Percentiles rank a stretch among this genome's conserved stretches.
Evolutionary conservation across 2,797 vertebrate species (phyloP).

Genomic region (Percopsis omiscomaycus): DNA sequence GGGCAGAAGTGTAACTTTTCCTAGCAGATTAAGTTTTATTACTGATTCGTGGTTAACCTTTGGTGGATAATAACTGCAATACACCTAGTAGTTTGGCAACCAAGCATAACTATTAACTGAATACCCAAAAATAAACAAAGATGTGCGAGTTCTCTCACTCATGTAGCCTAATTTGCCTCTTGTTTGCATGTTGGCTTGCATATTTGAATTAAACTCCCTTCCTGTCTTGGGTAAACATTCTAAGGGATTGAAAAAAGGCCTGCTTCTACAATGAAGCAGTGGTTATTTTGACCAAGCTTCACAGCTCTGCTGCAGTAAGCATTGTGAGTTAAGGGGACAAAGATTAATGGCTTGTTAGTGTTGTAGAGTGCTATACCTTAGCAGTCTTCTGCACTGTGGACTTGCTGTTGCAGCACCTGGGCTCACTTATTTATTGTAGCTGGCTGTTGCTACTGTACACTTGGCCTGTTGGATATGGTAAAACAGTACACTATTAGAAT

Average conservation of each 20-base stretch:
- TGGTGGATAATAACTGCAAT: not conserved
- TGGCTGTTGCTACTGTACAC: constrained; percentile 24
- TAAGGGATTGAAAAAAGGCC: constrained; percentile 8
- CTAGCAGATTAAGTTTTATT: not conserved
- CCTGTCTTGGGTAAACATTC: constrained; percentile 13
- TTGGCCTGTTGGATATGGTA: constrained; percentile 25
- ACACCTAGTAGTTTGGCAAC: not conserved
- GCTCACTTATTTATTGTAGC: constrained; percentile 18
- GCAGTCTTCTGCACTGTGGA: constrained; percentile 23
- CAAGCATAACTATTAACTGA: not conserved
- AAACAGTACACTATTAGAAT: constrained; percentile 18
- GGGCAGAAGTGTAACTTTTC: not conserved
- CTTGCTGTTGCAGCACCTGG: constrained; percentile 49
- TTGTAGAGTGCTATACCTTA: constrained; percentile 22
- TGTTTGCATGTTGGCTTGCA: constrained; percentile 26
- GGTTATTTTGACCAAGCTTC: constrained; percentile 30
- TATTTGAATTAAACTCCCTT: constrained; percentile 12
- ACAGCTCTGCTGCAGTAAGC: constrained; percentile 46
- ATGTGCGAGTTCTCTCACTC: not conserved
- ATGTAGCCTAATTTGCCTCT: not conserved
- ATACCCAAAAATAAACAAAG: not conserved
- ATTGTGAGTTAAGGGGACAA: constrained; percentile 53
- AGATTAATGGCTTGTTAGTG: constrained; percentile 53
- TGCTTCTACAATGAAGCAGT: constrained; percentile 46
- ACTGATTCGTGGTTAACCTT: not conserved